These are phyloP conservation scores for Puffinus mauretanicus DNA, from an alignment of 2,113 vertebrate genomes.

Conservation along the genomic window DNA sequence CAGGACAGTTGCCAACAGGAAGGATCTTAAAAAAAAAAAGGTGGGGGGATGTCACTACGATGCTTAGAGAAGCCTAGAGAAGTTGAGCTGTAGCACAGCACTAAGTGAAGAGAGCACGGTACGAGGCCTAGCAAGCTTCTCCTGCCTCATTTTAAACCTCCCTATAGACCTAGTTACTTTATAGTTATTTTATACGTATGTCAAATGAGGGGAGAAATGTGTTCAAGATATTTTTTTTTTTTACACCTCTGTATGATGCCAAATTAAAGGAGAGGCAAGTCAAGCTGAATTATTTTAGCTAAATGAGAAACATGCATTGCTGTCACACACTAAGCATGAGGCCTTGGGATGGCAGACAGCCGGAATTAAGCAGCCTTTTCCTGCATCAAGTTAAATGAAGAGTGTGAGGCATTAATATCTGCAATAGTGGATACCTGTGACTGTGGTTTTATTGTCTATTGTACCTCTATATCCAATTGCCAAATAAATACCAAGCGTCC, in stretches of 20 bases:
- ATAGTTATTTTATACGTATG: neutral
- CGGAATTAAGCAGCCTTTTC: neutral
- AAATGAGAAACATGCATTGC: neutral
- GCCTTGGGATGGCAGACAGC: neutral
- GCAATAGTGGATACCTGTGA: neutral
- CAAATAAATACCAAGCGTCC: neutral
- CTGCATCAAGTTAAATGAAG: neutral
- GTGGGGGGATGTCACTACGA: neutral
- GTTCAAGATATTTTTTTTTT: neutral
- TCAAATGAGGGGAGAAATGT: neutral
- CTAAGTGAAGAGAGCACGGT: neutral
- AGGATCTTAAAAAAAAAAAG: conserved; percentile 53
- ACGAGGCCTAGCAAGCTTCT: neutral
- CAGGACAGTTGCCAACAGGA: conserved; percentile 67
- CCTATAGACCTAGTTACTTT: neutral
- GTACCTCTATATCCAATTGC: neutral
- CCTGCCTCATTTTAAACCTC: conserved; percentile 18
- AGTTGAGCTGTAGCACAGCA: neutral
- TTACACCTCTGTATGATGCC: neutral
- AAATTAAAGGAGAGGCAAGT: conserved; percentile 27
- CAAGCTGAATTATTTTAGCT: conserved; percentile 37
- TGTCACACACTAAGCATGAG: neutral
- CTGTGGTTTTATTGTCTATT: neutral
- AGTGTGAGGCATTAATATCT: neutral
- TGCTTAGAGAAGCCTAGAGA: conserved; percentile 11